Percentiles rank a stretch among this genome's conserved stretches.
Evolutionary conservation across 35 echinoderm and acorn worm genomes (phyloP).

Genomic region (Patiria miniata): DNA sequence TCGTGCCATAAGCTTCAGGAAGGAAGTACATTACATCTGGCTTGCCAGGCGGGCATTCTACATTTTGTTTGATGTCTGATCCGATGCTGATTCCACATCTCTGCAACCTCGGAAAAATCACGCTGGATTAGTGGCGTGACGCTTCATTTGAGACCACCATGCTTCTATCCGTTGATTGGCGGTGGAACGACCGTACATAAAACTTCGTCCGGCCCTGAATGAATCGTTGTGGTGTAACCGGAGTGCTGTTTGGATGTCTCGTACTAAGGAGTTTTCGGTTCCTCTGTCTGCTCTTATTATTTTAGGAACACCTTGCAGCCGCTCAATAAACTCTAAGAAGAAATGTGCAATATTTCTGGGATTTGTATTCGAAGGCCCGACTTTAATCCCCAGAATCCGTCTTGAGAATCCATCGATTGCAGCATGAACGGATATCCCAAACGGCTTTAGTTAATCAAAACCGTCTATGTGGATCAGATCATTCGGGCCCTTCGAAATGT

Average conservation of each 20-base stretch:
- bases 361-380: slow-evolving; percentile 61
- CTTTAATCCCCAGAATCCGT: slow-evolving; percentile 57
- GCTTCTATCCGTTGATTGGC: slow-evolving; percentile 58
- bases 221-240: slow-evolving; percentile 23
- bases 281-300: slow-evolving; percentile 54
- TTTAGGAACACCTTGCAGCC: slow-evolving; percentile 27
- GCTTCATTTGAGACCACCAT: slow-evolving; percentile 44
- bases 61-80: slow-evolving; percentile 39
- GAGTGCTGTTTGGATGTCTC: slow-evolving; percentile 33
- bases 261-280: slow-evolving; percentile 48
- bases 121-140: slow-evolving; percentile 42
- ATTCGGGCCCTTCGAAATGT: slow-evolving; percentile 54
- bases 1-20: slow-evolving; percentile 22
- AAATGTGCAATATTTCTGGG: slow-evolving; percentile 36
- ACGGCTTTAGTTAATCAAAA: slow-evolving; percentile 67
- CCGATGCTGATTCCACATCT: slow-evolving; percentile 37
- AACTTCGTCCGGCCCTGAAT: slow-evolving; percentile 20
- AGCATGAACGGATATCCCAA: slow-evolving; percentile 56
- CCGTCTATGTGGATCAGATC: slow-evolving; percentile 62
- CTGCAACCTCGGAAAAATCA: slow-evolving; percentile 20
- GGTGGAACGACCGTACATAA: slow-evolving; percentile 41
- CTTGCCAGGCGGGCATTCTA: slow-evolving; percentile 46
- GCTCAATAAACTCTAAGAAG: slow-evolving; percentile 30
- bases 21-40: slow-evolving; percentile 50
- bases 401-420: slow-evolving; percentile 72